Evolutionary conservation across 1,140 invertebrate genomes (phyloP), one percentile per base, ranked within the genome.

Genomic region (Panagrolaimus sp.): DNA sequence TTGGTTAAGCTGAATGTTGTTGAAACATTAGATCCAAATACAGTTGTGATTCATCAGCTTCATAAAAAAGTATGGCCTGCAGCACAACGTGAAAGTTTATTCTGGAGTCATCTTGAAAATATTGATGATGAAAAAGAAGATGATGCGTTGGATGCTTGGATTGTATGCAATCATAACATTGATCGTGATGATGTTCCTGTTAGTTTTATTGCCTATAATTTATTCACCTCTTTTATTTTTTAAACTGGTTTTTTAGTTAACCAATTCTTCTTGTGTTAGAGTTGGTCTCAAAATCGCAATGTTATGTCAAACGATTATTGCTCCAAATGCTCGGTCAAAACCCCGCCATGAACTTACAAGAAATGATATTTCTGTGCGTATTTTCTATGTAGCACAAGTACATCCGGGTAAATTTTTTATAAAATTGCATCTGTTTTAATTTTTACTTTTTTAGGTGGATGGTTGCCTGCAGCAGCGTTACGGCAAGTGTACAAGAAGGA

Each of bases 61-160:
- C 95, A 98, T 85, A 98, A 98, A 86, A 88, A 94, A 67, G 91
- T 99, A 77, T 99, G 96, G 96, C 96, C 96, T 7, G 91, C 95
- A 5, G 92, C 93, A 74, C 96, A 98, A 85, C 87, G 96, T 70
- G 96, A 99, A 86, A 91, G 93, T 25, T 86, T 98, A 27, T 98
- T 99, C 86, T 98, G 96, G 96, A 98, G 96, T 13, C 96, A 98
- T 84, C 92, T 95, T 79, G 87, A 91, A 23, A 43, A 72, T 63
- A 65, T 69, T 46, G 64, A 68, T 72, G 23, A 65, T 4, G 47
- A 71, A 20, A 77, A 74, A 47, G 51, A 69, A 27, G 46, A 61
- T n/a, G 74, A 75, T 13, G 68, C 67, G 0, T 67, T 74, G 64
- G 90, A 92, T 84, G 87, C 90, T 62, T 96, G 92, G 91, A 90